Base-by-base conservation (phyloP, 2,797 vertebrate genomes). In the Coregonus ussuriensis region DNA sequence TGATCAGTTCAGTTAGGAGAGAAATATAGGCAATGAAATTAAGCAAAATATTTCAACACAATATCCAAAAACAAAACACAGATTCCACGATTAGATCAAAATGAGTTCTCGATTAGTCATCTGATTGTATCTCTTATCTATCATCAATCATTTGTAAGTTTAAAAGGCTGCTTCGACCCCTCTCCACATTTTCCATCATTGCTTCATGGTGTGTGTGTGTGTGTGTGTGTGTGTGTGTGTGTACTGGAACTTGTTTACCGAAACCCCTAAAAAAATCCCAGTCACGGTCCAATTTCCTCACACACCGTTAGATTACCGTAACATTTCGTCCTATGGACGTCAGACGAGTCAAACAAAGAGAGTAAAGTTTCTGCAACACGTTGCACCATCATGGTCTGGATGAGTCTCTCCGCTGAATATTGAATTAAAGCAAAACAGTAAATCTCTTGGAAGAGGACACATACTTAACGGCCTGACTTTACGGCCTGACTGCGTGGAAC, bases 381-480 rank as follows among this genome's bases (percentile, higher is more conserved):
- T 79, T 73, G 75, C 80, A 65, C 54, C 82, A 85, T 87, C 83
- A 81, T 81, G 72, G 66, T 70, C 68, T 74, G 78, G 56, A 16
- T 16, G 71, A 15, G 47, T 31, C 59, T 29, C 18, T 56, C 13
- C 35, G 31, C 14, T 65, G n/a, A 77, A 63, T 35, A 74, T 65
- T 75, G 65, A 82, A 79, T 80, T 52, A 81, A 74, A 70, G 54
- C 63, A 80, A 74, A 78, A 72, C 56, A 76, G 73, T 75, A 68
- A 77, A 78, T 14, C 68, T 79, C 75, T 15, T 52, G 41, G 4
- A 71, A 74, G 21, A 75, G 75, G 68, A 84, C 75, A 4, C 80
- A 35, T 75, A 74, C 63, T 68, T 74, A 31, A 6, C 9, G 29
- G 37, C 6, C 7, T 1, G 21, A 15, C 35, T 77, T 76, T 73